Percentiles rank a stretch among this genome's conserved stretches.
These are phyloP conservation scores for Hypotaenidia okinawae DNA, from an alignment of 2,797 vertebrate species.

Conservation along the genomic window DNA sequence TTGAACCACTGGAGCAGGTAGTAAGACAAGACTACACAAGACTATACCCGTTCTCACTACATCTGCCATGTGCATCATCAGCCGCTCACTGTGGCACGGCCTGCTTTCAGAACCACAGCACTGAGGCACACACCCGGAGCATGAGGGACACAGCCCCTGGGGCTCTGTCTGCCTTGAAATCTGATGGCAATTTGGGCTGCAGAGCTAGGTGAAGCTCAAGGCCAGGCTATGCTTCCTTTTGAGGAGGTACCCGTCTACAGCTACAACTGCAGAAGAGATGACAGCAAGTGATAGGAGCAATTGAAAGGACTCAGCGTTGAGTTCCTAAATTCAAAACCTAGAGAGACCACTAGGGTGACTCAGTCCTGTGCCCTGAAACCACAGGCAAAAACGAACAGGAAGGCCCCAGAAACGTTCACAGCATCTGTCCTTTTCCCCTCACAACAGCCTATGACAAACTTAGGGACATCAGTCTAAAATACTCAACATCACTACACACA, in stretches of 20 bases:
- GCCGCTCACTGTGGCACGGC: background rate
- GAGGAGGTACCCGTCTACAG: background rate
- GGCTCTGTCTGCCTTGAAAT: background rate
- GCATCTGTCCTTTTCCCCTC: background rate
- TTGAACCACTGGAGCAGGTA: background rate
- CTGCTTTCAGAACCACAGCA: background rate
- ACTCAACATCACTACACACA: background rate
- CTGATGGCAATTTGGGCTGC: background rate
- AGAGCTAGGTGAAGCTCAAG: background rate
- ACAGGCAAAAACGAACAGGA: background rate
- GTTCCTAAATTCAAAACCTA: background rate
- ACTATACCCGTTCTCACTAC: background rate
- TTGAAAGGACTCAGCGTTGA: too few relatives aligned
- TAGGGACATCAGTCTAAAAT: accelerated
- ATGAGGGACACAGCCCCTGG: background rate
- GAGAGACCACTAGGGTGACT: background rate
- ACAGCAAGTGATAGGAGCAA: background rate
- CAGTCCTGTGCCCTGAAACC: background rate
- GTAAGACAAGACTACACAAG: background rate
- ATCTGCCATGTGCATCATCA: background rate
- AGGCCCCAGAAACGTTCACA: background rate
- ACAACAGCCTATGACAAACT: background rate
- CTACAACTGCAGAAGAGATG: background rate
- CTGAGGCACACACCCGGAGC: background rate
- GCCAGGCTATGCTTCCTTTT: background rate